Percentiles rank a stretch among this genome's conserved stretches.
Evolutionary conservation across 1,140 invertebrate genomes (phyloP).

Genomic region (Platyura marginata): DNA sequence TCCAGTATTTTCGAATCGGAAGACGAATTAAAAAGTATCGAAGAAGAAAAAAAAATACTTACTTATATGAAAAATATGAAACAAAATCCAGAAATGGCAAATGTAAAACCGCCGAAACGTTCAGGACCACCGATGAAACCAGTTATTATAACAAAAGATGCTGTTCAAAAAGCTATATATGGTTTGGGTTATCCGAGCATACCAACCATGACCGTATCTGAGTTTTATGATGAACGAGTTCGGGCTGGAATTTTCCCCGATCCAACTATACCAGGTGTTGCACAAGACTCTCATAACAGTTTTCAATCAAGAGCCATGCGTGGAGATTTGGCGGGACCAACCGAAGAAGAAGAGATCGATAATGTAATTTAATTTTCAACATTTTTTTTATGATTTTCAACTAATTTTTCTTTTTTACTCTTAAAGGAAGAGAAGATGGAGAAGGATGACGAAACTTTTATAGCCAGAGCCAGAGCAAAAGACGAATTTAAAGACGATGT

Average conservation of each 20-base stretch:
- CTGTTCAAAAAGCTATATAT: conserved; percentile 79
- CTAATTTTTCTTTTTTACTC: conserved; percentile 2
- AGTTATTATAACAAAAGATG: conserved; percentile 82
- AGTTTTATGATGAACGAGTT: conserved; percentile 85
- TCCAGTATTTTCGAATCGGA: conserved; percentile 51
- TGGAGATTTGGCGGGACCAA: conserved; percentile 32
- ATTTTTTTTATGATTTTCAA: background rate
- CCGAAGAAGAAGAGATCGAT: conserved; percentile 38
- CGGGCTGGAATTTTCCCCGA: conserved; percentile 49
- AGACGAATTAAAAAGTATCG: conserved; percentile 58
- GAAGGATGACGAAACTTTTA: conserved; percentile 53
- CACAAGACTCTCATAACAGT: conserved; percentile 13
- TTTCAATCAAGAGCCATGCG: conserved; percentile 17
- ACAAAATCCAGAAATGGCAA: conserved; percentile 7
- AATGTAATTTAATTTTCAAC: conserved; percentile 17
- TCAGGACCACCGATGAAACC: conserved; percentile 47
- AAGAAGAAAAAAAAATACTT: conserved; percentile 52
- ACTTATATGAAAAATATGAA: conserved; percentile 34
- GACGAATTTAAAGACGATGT: conserved; percentile 90
- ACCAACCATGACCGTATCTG: conserved; percentile 80
- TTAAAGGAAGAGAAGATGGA: conserved; percentile 40
- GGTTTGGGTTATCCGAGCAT: conserved; percentile 88
- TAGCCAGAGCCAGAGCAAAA: conserved; percentile 46
- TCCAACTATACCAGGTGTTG: conserved; percentile 19
- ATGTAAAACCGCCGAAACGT: conserved; percentile 17